Evolutionary conservation across 2,888 invertebrate species (phyloP), one percentile per base, ranked within the genome.

Genomic region (Marronus borbonicus): DNA sequence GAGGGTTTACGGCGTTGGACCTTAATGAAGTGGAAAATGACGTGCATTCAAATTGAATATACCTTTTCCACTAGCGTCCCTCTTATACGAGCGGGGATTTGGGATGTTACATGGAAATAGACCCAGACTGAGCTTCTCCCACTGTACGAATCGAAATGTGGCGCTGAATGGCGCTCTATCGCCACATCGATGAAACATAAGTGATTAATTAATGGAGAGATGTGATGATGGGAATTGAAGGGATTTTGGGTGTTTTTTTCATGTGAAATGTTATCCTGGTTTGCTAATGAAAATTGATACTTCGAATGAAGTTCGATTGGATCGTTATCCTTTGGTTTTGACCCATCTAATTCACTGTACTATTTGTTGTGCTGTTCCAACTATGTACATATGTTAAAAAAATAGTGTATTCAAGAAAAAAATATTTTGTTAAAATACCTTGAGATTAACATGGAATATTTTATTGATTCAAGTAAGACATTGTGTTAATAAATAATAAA

Each of bases 1-100:
- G 50, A 50, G 65, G 65, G 65, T 68, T 68, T 68, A 68, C 68
- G 55, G 55, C 70, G 36, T 58, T 39, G 72, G 39, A 58, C 72
- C 44, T 55, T 58, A 72, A 72, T 72, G 72, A 72, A 72, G 72
- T 72, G 72, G 72, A 72, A 72, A 72, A 72, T 72, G 58, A 58
- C 39, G 58, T 39, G 72, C 72, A 55, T 58, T 72, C 72, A 72
- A 72, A 72, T 72, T 72, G 72, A 72, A 72, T 72, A 72, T 50
- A 58, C 72, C 60, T 58, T 58, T 72, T 72, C 58, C 24, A 28
- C 14, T 14, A 28, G 14, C 62, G 62, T 62, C 31, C 62, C n/a
- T 17, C 20, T 14, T 17, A 3, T 52, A 52, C 24, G 28, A 28
- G 14, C 8, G 28, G 12, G 10, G 62, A 62, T 62, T 31, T 31